These are phyloP conservation scores for Erethizon dorsatum DNA, from an alignment of 2,797 vertebrate species.

Conservation along the genomic window DNA sequence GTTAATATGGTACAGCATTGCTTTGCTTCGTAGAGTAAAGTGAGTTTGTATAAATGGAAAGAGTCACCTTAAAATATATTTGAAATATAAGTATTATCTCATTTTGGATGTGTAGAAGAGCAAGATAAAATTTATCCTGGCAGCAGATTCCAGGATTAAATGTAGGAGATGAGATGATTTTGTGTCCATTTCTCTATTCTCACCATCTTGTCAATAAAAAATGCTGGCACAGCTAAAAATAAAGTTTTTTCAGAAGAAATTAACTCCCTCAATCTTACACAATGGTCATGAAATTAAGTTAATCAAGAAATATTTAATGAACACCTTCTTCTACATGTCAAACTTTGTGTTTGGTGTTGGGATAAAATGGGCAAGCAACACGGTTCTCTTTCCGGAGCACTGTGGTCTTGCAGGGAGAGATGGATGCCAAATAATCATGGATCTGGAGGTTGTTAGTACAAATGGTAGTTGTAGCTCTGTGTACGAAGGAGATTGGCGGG, in stretches of 20 bases:
- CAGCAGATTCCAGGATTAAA: neutral
- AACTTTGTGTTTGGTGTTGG: neutral
- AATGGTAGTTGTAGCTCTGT: neutral
- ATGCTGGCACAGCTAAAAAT: neutral
- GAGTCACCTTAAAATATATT: neutral
- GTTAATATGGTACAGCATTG: neutral
- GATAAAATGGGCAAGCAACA: neutral
- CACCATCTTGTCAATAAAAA: neutral
- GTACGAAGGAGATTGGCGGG: neutral
- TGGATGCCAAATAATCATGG: neutral
- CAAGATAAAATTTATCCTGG: neutral
- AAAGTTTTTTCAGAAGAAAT: neutral
- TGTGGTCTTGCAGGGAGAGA: neutral
- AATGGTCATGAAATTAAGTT: neutral
- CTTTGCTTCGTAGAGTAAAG: neutral
- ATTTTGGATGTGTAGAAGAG: neutral
- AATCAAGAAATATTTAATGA: neutral
- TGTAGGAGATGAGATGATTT: neutral
- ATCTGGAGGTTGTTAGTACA: neutral
- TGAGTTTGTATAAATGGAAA: conserved; percentile 32
- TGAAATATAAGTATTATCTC: neutral
- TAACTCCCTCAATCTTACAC: neutral
- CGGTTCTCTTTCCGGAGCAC: neutral
- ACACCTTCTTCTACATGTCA: neutral
- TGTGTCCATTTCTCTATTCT: neutral